These are phyloP conservation scores for Tachuris rubrigastra DNA, from an alignment of 2,113 vertebrate species.

Conservation along the genomic window DNA sequence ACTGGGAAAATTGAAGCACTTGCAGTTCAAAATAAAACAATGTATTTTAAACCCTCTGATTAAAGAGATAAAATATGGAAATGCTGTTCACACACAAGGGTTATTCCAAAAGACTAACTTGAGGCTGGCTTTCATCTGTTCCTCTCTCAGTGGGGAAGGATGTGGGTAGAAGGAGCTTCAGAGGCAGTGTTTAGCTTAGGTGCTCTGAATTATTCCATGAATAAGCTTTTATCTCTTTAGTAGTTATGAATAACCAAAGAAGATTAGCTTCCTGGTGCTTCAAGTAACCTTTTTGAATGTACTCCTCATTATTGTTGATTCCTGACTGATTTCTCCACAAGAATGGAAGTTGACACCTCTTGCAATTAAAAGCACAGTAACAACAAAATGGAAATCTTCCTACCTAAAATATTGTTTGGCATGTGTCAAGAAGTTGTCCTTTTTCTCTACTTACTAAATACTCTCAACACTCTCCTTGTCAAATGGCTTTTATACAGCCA, in stretches of 20 bases:
- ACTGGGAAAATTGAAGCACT: background rate
- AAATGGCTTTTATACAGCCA: background rate
- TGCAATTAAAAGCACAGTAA: background rate
- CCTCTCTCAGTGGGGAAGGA: background rate
- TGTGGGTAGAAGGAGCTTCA: background rate
- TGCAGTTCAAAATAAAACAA: background rate
- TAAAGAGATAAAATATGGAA: background rate
- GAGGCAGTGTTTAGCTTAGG: background rate
- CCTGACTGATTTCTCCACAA: constrained; percentile 19
- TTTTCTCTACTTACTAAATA: background rate
- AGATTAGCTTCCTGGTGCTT: constrained; percentile 12
- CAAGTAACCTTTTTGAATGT: constrained; percentile 16
- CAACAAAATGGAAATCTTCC: background rate
- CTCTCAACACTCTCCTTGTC: background rate
- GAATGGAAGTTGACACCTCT: background rate
- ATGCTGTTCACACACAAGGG: background rate
- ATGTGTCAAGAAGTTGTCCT: background rate
- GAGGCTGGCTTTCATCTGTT: background rate
- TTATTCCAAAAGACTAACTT: background rate
- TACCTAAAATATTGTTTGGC: background rate
- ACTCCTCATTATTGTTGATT: background rate
- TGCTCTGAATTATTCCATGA: constrained; percentile 25
- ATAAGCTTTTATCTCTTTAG: constrained; percentile 17
- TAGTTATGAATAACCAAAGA: constrained; percentile 21
- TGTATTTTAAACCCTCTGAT: background rate